Base-by-base conservation (phyloP, 2,797 vertebrate species). In the Sebastes itinus region DNA sequence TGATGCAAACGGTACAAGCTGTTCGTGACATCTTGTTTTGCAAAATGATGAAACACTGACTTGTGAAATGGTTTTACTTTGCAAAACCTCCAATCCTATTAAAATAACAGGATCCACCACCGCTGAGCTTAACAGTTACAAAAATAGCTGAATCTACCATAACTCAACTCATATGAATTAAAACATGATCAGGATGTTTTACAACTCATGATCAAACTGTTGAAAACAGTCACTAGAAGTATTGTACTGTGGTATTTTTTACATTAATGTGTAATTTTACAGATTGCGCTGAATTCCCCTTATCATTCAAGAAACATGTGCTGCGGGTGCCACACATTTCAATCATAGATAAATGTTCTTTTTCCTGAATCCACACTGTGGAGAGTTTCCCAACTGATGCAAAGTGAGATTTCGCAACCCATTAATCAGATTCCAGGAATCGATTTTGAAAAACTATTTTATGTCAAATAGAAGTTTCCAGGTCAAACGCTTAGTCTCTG, bases 371-470 rank as follows among this genome's bases (percentile, higher is more conserved):
- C 27, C 33, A 63, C n/a, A 13, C 28, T 33, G n/a, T 73, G 27
- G 49, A 35, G 16, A 30, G 28, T 3, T 2, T 78, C 6, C 63
- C 5, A 25, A 18, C 11, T 23, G 49, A 54, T 18, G 13, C 13
- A 30, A 61, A 58, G 13, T 20, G 4, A 72, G 27, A 85, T 90
- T 90, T 83, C 27, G 2, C 70, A 91, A 89, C 6, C 0, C 3
- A 64, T 80, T 46, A 22, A 76, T 80, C 5, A 56, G 18, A 71
- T 83, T 81, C 52, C 49, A 46, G 64, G 30, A 89, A 88, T 79
- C 25, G 13, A 18, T 0, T 0, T 32, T 80, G 6, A 46, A 46
- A 46, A 18, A 46, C 6, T 3, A 46, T 18, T 73, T 65, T 62
- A 46, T 60, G 25, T 61, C 23, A 23, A 55, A 10, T 42, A 72